These are phyloP conservation scores for Drosophila paramelanica DNA, from an alignment of 2,888 invertebrate genomes.

Conservation along the genomic window DNA sequence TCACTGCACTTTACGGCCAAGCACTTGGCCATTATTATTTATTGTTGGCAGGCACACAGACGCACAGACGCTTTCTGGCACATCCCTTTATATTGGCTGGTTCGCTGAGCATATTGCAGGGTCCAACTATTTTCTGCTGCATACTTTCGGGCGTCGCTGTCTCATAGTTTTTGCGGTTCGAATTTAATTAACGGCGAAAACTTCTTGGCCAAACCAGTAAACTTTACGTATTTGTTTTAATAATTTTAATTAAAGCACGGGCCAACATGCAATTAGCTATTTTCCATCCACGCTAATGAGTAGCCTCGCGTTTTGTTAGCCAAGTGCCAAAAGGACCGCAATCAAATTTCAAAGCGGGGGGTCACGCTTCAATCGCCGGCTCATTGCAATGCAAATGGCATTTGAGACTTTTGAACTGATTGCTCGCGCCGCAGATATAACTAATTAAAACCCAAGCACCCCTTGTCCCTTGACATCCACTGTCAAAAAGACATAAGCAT, in stretches of 20 bases:
- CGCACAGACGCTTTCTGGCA: constrained; percentile 2
- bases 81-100: constrained; percentile 4
- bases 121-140: constrained; percentile 25
- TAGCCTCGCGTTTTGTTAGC: constrained; percentile 1
- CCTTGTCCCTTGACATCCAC: constrained; percentile 1
- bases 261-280: constrained; percentile 29
- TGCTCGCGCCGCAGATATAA: constrained; percentile 56
- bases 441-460: constrained; percentile 65
- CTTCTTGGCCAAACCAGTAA: constrained; percentile 4
- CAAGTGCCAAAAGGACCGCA: constrained; percentile 66
- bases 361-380: constrained; percentile 49
- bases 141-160: constrained; percentile 44
- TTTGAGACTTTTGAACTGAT: constrained; percentile 59
- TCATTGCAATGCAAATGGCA: constrained; percentile 69
- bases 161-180: constrained; percentile 26
- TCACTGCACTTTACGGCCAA: constrained; percentile 48
- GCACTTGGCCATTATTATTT: constrained; percentile 60
- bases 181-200: constrained; percentile 59
- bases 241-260: constrained; percentile 60
- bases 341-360: constrained; percentile 49
- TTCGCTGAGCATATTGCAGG: constrained; percentile 12
- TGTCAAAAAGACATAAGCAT: constrained; percentile 2
- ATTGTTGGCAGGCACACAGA: constrained; percentile 31
- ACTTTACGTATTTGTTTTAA: constrained; percentile 47
- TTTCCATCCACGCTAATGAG: constrained; percentile 49